Evolutionary conservation across 2,888 invertebrate species (phyloP), one percentile per base, ranked within the genome.

Genomic region (Prionchulus punctatus): DNA sequence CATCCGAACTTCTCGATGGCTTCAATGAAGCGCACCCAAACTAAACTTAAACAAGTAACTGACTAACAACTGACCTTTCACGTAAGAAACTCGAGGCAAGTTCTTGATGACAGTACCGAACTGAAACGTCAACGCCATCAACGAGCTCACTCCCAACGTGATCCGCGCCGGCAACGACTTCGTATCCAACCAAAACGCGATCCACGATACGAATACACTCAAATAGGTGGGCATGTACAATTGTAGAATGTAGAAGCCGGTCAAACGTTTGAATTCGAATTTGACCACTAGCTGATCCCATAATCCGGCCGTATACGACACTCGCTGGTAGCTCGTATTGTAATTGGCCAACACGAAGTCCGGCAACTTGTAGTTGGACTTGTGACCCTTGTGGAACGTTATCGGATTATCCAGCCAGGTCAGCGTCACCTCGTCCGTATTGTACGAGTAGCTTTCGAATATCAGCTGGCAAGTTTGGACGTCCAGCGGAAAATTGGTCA

Each of bases 391-490:
- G n/a, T n/a, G n/a, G n/a, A n/a, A n/a, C n/a, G n/a, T n/a, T n/a
- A n/a, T n/a, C n/a, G n/a, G n/a, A n/a, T n/a, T n/a, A n/a, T n/a
- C n/a, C n/a, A n/a, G n/a, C n/a, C n/a, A n/a, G n/a, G n/a, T n/a
- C n/a, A n/a, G n/a, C n/a, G n/a, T 45, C 21, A 59, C 60, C 28
- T 68, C 62, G 45, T 68, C 69, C 4, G 68, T 66, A 53, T 69
- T 69, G 59, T 67, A 69, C 1, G 65, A 65, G 51, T 69, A 69
- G 48, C 64, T 64, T 53, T 69, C 69, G 56, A 69, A 67, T n/a
- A 66, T 62, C 2, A 66, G 64, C 1, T 63, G 62, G 58, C 69
- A 69, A 18, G 15, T 26, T 21, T 31, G 48, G 4, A 27, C 45
- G 49, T 57, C 57, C 57, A 57, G 53, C 2, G 57, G 57, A 27